Conservation (phyloP, 2,113 vertebrate genomes). For the Pogonocichla stellata region DNA sequence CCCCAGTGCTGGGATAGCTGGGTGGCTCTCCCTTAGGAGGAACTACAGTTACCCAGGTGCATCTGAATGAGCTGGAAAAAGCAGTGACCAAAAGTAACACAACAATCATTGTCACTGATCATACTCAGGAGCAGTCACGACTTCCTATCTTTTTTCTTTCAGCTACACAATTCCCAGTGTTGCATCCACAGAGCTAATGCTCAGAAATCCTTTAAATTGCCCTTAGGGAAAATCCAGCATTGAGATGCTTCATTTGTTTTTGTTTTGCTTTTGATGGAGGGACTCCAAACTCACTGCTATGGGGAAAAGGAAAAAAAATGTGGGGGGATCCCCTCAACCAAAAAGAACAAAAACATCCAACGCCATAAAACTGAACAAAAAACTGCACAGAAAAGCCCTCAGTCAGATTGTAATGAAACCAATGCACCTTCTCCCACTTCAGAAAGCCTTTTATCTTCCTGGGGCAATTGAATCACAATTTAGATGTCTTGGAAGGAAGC, state of each 20-base stretch:
- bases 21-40: background rate
- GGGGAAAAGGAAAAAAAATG: background rate
- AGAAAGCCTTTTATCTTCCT: background rate
- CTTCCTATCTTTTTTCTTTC: background rate
- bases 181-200: background rate
- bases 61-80: background rate
- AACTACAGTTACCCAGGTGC: background rate
- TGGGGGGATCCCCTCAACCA: rapidly evolving
- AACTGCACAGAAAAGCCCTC: background rate
- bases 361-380: background rate
- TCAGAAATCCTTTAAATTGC: background rate
- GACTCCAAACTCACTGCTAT: background rate
- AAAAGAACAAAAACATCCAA: background rate
- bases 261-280: background rate
- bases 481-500: background rate
- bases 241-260: background rate
- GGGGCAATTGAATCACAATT: background rate
- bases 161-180: background rate
- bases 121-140: background rate
- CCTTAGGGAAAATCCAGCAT: background rate
- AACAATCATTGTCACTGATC: background rate
- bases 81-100: background rate
- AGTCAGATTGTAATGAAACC: background rate
- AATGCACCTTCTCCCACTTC: background rate
- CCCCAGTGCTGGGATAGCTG: background rate